phyloP scores from a whole-genome alignment of 2,888 invertebrate genomes.

The Caenorhabditis sp. region DNA sequence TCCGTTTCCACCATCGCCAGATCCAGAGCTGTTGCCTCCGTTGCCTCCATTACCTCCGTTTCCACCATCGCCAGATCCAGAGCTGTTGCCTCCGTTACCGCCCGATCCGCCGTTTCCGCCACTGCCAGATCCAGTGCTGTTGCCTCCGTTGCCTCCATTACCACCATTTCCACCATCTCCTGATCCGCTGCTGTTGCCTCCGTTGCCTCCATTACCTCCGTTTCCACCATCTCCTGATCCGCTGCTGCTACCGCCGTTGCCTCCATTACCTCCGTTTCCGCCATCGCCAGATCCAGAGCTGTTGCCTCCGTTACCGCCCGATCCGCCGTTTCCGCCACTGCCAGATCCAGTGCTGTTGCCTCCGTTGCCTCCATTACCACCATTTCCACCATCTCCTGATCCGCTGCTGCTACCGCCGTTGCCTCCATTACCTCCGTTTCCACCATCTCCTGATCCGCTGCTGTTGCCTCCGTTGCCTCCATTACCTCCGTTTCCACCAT shows the following conservation, averaged over 20 bases:
- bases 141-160: background rate
- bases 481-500: background rate
- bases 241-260: background rate
- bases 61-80: background rate
- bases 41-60: background rate
- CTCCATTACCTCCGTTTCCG: background rate
- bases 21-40: background rate
- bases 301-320: background rate
- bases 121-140: background rate
- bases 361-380: background rate
- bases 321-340: background rate
- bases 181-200: background rate
- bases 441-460: background rate
- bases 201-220: conserved; percentile 1
- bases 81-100: background rate
- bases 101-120: background rate
- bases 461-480: background rate
- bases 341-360: background rate
- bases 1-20: conserved; percentile 1
- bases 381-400: background rate
- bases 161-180: conserved; percentile 2
- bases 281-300: background rate
- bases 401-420: background rate
- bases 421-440: background rate
- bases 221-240: conserved; percentile 3